Evolutionary conservation across 2,888 invertebrate genomes (phyloP), one percentile per base, ranked within the genome.

Genomic region (Poecilobothrus nobilitatus): DNA sequence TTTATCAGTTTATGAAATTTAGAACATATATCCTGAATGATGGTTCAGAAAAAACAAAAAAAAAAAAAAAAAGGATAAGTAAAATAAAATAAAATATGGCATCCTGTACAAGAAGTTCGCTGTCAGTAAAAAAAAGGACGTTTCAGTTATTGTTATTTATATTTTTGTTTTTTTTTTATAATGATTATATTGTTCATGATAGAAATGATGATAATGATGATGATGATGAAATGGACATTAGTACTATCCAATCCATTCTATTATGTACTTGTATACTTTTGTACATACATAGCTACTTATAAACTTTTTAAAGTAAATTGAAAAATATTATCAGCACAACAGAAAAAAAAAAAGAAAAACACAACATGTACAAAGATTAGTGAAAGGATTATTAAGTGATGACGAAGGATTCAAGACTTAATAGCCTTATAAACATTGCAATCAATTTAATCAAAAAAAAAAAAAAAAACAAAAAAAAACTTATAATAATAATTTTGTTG

Each of bases 311-410:
- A 44, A 44, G 44, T 44, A 44, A 44, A 44, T 44, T 44, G 44
- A 44, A 44, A 44, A 44, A 44, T 44, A 44, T 44, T 44, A 44
- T 44, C 44, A 44, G 44, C 6, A 15, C 3, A n/a, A 44, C 3
- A 44, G 12, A 15, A 44, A 44, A 15, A 44, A 3, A 44, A 44
- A 44, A n/a, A n/a, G n/a, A 44, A 44, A 44, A 44, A 44, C 6
- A 44, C 6, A 44, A 44, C 12, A 44, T 44, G 44, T 44, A 10
- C 12, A 10, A 44, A 44, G 44, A 44, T 44, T 44, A 44, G 44
- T 44, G 44, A 44, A 44, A 44, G 44, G 44, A 44, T 44, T 44
- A 44, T 44, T 44, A 44, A 44, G 44, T 44, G 44, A 44, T 44
- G 44, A 44, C 6, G 44, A 44, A 44, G 44, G 44, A 44, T 44